Evolutionary conservation across 1,140 invertebrate species (phyloP).

Genomic region (Hormaphis cornu): DNA sequence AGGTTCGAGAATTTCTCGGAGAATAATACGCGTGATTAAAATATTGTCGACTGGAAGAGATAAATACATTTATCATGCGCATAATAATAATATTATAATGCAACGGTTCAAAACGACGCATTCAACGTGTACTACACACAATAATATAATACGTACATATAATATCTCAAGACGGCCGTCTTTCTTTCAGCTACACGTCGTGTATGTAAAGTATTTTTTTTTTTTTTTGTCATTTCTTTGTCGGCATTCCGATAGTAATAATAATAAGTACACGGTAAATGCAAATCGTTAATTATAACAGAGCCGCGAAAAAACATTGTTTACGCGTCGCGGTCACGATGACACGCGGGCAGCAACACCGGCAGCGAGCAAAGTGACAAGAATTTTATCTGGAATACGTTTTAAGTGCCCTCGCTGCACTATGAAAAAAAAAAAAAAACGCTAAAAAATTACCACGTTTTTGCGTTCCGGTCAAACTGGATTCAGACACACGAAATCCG

Average conservation of each 20-base stretch:
- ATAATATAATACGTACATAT: background rate
- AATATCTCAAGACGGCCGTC: background rate
- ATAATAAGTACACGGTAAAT: background rate
- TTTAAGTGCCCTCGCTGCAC: too few relatives aligned
- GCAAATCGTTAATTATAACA: background rate
- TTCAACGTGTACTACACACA: too few relatives aligned
- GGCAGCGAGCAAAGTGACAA: background rate
- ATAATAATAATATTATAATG: background rate
- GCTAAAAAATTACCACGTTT: too few relatives aligned
- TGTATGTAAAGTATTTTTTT: background rate
- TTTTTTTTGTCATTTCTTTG: background rate
- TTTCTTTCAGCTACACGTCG: too few relatives aligned
- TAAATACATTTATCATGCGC: background rate
- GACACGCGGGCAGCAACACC: too few relatives aligned
- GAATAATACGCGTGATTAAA: background rate
- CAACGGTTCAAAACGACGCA: background rate
- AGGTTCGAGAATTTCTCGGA: background rate
- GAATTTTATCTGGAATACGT: background rate
- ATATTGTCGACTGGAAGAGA: background rate
- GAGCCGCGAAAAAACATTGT: background rate
- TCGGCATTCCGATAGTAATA: constrained; percentile 1
- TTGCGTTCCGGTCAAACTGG: background rate
- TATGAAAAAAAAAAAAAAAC: too few relatives aligned
- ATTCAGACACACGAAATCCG: background rate
- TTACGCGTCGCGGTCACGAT: background rate